A percentile compares a stretch with the other conserved stretches of the same genome.
Evolutionary conservation across 2,888 invertebrate genomes (phyloP).

Genomic region (Patella caerulea): DNA sequence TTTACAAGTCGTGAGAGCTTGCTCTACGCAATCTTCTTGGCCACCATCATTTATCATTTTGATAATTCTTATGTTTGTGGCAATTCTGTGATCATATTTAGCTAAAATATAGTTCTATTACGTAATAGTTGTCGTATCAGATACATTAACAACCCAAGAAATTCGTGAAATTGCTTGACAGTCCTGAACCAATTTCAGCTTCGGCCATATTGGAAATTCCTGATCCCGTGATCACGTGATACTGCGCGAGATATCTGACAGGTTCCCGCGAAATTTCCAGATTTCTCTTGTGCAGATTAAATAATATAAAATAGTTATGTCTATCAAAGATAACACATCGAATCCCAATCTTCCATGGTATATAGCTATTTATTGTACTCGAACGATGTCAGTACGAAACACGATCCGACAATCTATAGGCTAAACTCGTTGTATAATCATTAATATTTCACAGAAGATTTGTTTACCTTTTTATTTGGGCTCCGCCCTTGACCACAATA

Average conservation of each 20-base stretch:
- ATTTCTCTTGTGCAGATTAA: not conserved
- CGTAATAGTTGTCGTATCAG: not conserved
- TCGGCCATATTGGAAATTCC: conserved; percentile 35
- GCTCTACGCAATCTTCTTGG: conserved; percentile 46
- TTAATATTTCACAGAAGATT: too few relatives aligned
- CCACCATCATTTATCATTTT: conserved; percentile 46
- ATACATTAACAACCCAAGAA: not conserved
- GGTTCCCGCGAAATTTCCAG: conserved; percentile 19
- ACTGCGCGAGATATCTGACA: conserved; percentile 29
- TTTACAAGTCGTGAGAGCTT: conserved; percentile 65
- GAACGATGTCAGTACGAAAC: too few relatives aligned
- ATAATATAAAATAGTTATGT: not conserved
- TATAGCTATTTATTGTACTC: not conserved
- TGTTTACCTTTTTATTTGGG: too few relatives aligned
- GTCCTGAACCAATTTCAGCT: conserved; percentile 22
- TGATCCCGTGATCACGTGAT: conserved; percentile 36
- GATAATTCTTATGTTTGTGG: not conserved
- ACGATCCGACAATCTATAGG: too few relatives aligned
- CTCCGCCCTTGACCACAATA: too few relatives aligned
- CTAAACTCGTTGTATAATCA: too few relatives aligned
- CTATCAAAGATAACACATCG: conserved; percentile 23
- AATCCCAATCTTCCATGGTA: conserved; percentile 56
- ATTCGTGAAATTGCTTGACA: conserved; percentile 21
- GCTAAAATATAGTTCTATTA: not conserved
- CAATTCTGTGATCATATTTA: not conserved